Base-by-base conservation (phyloP, 2,797 vertebrate genomes). In the Acanthurus lineatus region DNA sequence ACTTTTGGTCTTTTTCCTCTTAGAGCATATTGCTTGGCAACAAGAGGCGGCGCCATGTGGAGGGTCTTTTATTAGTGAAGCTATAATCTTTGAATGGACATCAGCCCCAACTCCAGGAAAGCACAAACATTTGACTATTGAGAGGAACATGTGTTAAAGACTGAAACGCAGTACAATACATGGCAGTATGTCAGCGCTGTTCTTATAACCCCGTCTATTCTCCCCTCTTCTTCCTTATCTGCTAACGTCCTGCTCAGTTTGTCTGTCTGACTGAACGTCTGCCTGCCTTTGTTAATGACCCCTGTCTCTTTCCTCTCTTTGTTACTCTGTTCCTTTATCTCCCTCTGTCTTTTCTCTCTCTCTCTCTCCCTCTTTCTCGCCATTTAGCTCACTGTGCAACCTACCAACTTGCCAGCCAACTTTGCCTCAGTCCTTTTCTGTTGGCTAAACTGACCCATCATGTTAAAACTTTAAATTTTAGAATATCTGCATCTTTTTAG, bases 121-220 rank as follows among this genome's bases (percentile, higher is more conserved):
- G 94, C 94, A 94, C 94, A 95, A 93, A 91, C 85, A 88, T 85
- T 89, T 88, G 83, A 89, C 82, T 74, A 77, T 86, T 87, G 69
- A 90, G 81, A 79, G 79, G 81, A 86, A 82, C 73, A 79, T 22
- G 53, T 16, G 58, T 84, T 74, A 91, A 90, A 82, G 79, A 88
- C 88, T 86, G 79, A 89, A 73, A 72, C 25, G 19, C 62, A 74
- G 69, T 74, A 68, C 66, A 82, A 77, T 75, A 84, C 73, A 86
- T 79, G 80, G 83, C 83, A 82, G 57, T 76, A 63, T 86, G 83
- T 78, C 83, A 76, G 77, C 44, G 4, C 80, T 81, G 69, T 81
- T 86, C 74, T 73, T 83, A 65, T 75, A 79, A 44, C 76, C 45
- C 47, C 61, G 28, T 28, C 80, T 77, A 61, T 4, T 76, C 75